These are phyloP conservation scores for Yoshiicerus persimilis DNA, from an alignment of 1,140 invertebrate species.

Conservation along the genomic window DNA sequence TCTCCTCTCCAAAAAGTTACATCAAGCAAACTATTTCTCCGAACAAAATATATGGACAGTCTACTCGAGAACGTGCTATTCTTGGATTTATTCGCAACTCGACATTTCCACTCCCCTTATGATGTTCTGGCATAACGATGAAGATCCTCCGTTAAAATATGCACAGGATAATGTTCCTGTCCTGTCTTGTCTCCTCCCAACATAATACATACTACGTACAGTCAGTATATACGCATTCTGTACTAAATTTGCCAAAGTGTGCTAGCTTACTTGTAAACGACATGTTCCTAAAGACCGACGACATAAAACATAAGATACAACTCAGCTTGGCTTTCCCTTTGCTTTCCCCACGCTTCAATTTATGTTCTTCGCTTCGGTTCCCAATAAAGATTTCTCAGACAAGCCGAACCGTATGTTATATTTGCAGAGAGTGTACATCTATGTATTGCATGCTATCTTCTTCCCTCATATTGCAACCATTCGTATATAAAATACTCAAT, in stretches of 20 bases:
- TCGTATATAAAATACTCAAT: neutral
- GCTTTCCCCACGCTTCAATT: constrained; percentile 8
- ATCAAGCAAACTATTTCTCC: neutral
- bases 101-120: neutral
- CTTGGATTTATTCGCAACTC: neutral
- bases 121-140: neutral
- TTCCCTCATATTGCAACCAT: neutral
- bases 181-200: neutral
- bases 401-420: neutral
- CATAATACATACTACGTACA: neutral
- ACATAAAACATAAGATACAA: constrained; percentile 23
- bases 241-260: neutral
- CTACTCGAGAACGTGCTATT: neutral
- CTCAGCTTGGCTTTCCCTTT: neutral
- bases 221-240: neutral
- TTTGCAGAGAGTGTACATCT: too few relatives aligned
- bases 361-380: constrained; percentile 7
- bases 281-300: constrained; percentile 13
- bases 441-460: neutral
- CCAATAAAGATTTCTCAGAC: constrained; percentile 2
- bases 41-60: neutral
- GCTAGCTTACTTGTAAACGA: neutral
- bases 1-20: neutral
- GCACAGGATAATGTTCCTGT: constrained; percentile 5
- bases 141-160: neutral